Evolutionary conservation across 92 coral and sea anemone species (phyloP).

Genomic region (Phenganax stokvisi): DNA sequence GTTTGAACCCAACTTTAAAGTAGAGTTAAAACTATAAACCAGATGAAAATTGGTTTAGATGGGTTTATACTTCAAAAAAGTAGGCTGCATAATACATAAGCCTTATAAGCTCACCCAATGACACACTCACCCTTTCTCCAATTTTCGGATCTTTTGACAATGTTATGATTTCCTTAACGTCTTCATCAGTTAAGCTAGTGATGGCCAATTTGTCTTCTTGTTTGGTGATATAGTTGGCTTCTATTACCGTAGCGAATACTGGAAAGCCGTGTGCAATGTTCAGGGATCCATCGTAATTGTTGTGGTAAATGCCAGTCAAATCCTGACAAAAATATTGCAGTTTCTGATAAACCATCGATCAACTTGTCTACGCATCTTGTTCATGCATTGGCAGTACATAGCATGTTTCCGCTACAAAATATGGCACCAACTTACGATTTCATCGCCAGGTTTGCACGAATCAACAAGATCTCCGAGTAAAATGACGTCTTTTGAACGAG

Average conservation of each 20-base stretch:
- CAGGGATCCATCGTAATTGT: conserved; percentile 77
- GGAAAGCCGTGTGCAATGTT: conserved; percentile 97
- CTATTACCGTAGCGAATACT: conserved; percentile 94
- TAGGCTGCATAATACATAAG: background rate
- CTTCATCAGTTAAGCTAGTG: conserved; percentile 92
- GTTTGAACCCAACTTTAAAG: too few relatives aligned
- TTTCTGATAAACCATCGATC: background rate
- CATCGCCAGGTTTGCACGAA: conserved; percentile 98
- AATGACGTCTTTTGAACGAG: conserved; percentile 92
- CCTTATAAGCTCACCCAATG: background rate
- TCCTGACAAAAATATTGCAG: conserved; percentile 51
- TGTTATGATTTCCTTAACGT: conserved; percentile 74
- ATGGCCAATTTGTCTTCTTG: conserved; percentile 99
- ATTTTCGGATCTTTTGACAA: conserved; percentile 85
- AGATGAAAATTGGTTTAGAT: too few relatives aligned
- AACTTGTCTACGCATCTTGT: background rate
- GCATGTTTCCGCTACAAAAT: background rate
- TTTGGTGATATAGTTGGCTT: conserved; percentile 89
- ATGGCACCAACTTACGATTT: conserved; percentile 64
- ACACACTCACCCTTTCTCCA: conserved; percentile 78
- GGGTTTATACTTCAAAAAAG: too few relatives aligned
- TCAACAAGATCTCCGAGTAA: conserved; percentile 89
- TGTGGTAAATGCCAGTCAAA: conserved; percentile 92
- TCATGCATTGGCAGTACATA: background rate
- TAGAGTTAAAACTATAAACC: too few relatives aligned